phyloP scores from a whole-genome alignment of 2,888 invertebrate genomes.

The Trissolcus japonicus region DNA sequence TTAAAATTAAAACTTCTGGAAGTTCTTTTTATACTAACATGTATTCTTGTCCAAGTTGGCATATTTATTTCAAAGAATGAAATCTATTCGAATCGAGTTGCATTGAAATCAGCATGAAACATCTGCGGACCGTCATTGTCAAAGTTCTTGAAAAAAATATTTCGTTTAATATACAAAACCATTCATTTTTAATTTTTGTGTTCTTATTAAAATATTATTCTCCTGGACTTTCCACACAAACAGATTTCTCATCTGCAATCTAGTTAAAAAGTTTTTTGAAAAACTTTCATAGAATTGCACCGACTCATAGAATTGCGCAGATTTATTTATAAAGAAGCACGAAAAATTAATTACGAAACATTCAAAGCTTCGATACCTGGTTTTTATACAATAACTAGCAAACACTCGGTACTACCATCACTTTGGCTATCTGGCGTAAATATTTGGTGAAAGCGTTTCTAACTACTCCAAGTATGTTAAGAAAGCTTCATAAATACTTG shows the following conservation, averaged over 20 bases:
- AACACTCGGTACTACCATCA: background rate
- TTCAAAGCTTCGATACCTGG: no score
- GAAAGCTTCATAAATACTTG: constrained; percentile 1
- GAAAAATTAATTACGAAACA: no score
- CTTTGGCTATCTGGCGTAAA: background rate
- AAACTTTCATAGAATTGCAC: no score
- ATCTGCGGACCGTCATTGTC: constrained; percentile 29
- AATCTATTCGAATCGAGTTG: constrained; percentile 28
- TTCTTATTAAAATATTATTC: constrained; percentile 20
- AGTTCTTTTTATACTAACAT: constrained; percentile 25
- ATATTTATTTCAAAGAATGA: constrained; percentile 31
- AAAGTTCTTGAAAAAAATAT: constrained; percentile 17
- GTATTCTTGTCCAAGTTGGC: constrained; percentile 22
- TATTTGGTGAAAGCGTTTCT: background rate
- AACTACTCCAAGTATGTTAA: constrained; percentile 2
- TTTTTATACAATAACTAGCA: background rate
- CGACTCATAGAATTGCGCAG: no score
- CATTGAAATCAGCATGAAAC: constrained; percentile 33
- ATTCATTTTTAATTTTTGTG: constrained; percentile 9
- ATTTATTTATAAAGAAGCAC: no score
- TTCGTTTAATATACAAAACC: constrained; percentile 21
- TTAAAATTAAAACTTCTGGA: constrained; percentile 26
- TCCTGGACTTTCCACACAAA: background rate
- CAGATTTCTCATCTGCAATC: no score
- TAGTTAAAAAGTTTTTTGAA: no score